Conservation (phyloP, 2,797 vertebrate species). For the Iguana delicatissima region DNA sequence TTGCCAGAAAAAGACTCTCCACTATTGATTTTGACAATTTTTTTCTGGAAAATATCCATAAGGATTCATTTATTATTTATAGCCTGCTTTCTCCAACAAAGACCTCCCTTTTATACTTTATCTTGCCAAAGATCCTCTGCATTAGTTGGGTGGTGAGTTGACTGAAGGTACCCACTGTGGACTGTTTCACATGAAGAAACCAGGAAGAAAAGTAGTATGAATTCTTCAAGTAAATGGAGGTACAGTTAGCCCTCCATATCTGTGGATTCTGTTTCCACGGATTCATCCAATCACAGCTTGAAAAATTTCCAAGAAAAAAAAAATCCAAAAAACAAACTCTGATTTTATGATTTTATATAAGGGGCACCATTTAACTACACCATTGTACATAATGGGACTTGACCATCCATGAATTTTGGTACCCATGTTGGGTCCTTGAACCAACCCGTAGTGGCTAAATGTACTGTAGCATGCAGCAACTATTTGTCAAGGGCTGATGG, state of each 20-base stretch:
- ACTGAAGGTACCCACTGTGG: not conserved
- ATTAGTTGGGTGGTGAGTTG: not conserved
- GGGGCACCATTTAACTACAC: no score
- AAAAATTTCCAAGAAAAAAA: no score
- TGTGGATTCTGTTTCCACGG: no score
- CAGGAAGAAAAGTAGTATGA: not conserved
- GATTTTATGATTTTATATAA: no score
- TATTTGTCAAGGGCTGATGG: not conserved
- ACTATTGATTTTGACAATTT: not conserved
- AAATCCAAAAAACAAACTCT: no score
- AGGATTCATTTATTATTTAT: not conserved
- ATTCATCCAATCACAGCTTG: no score
- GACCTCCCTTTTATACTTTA: not conserved
- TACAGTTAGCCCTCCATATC: not conserved
- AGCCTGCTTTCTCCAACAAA: not conserved
- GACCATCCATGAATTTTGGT: no score
- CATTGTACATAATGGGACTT: no score
- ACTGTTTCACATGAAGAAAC: not conserved
- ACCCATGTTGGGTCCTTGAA: no score
- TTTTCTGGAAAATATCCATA: not conserved
- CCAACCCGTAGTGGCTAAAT: no score
- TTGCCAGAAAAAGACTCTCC: not conserved
- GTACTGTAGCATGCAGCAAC: no score
- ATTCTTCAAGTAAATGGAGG: not conserved
- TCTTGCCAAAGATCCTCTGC: not conserved